Evolutionary conservation across 2,797 vertebrate genomes (phyloP), one percentile per base, ranked within the genome.

Genomic region (Pterois miles): DNA sequence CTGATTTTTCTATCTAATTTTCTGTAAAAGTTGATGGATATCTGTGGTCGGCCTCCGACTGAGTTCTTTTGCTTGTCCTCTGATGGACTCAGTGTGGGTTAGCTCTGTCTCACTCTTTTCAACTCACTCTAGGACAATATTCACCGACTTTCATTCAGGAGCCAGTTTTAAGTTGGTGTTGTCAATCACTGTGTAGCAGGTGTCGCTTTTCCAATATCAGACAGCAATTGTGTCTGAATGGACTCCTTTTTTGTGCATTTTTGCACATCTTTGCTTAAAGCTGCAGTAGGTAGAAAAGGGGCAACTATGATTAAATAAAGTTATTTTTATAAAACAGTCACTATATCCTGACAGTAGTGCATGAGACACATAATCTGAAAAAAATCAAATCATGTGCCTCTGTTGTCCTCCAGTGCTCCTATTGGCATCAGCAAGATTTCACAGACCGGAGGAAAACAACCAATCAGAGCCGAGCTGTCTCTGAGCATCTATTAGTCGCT

Each of bases 1-100:
- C 7, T 54, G 22, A 56, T 59, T 66, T 10, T 5, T n/a, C 8
- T 40, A 2, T 65, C 3, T 3, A 4, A 36, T 59, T 56, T 1
- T 36, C 11, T 65, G 60, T 58, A 11, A 31, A 27, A 52, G 23
- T 46, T 70, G 71, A 76, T 80, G 54, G 72, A 27, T 46, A n/a
- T 3, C 38, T 54, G 22, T 56, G 48, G 29, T 76, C 58, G 7
- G 40, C 54, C 46, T 58, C 31, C 22, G 1, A 54, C 69, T 65
- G 59, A 56, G 46, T 34, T 53, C 56, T 67, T 14, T 50, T 22
- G 1, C 52, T 62, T 4, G 18, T 48, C 65, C 29, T 72, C 11
- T 43, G 20, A 60, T 16, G 22, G 52, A 33, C 36, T 43, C 53
- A 27, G 64, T 6, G 22, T 59, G 64, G 6, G 52, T 48, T n/a